A percentile compares a stretch with the other conserved stretches of the same genome.
These are phyloP conservation scores for Bergia sp. DNA, from an alignment of 92 coral and sea anemone species.

Conservation along the genomic window DNA sequence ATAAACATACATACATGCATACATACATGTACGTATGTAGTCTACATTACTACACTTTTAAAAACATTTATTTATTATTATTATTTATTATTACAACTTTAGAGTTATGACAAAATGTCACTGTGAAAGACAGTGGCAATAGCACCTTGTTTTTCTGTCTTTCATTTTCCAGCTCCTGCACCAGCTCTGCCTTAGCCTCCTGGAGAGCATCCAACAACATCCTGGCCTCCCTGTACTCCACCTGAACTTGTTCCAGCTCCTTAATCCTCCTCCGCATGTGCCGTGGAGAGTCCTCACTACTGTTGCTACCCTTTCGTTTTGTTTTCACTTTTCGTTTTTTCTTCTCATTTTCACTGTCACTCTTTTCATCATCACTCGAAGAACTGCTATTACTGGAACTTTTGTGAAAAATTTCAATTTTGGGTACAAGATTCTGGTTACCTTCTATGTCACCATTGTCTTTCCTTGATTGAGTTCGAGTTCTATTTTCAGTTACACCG, in stretches of 20 bases:
- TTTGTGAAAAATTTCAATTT: conserved; percentile 42
- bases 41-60: no score
- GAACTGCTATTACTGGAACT: conserved; percentile 40
- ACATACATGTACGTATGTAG: no score
- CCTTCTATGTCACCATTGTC: neutral
- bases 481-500: conserved; percentile 30
- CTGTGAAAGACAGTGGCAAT: neutral
- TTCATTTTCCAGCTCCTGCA: conserved; percentile 10
- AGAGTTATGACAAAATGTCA: neutral
- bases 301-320: conserved; percentile 43
- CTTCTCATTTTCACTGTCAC: conserved; percentile 37
- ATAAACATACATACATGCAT: no score
- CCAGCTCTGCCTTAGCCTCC: conserved; percentile 45
- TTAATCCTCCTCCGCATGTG: conserved; percentile 45
- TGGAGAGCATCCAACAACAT: conserved; percentile 36
- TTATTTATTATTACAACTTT: no score
- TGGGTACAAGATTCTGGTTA: neutral
- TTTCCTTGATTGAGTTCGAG: neutral
- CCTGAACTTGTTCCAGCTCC: conserved; percentile 45
- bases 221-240: conserved; percentile 21
- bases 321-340: conserved; percentile 42
- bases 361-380: conserved; percentile 46
- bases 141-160: conserved; percentile 37
- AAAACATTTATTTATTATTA: no score
- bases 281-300: conserved; percentile 35